Evolutionary conservation across 2,797 vertebrate species (phyloP).

Genomic region (Microctenopoma stevenorrisi): DNA sequence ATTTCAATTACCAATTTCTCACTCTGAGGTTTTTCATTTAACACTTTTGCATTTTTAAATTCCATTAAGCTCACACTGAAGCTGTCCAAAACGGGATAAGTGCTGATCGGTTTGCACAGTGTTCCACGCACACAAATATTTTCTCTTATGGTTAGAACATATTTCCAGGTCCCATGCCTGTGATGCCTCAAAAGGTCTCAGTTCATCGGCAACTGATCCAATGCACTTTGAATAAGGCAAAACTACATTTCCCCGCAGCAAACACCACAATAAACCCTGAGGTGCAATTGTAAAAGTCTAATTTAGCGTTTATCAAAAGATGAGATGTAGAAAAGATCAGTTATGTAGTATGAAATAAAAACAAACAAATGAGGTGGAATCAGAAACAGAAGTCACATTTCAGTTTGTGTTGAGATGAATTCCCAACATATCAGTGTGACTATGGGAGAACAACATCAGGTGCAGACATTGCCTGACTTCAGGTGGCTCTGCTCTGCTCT

Average conservation of each 20-base stretch:
- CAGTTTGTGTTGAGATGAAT: not conserved
- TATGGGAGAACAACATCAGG: not conserved
- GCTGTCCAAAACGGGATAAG: not conserved
- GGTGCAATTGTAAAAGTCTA: slow-evolving; percentile 22
- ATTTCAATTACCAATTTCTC: slow-evolving; percentile 8
- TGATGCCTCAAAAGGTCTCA: slow-evolving; percentile 48
- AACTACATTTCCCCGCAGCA: slow-evolving; percentile 32
- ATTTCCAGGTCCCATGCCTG: not conserved
- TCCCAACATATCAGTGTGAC: not conserved
- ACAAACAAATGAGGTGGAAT: slow-evolving; percentile 13
- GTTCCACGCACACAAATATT: slow-evolving; percentile 9
- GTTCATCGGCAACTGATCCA: slow-evolving; percentile 36
- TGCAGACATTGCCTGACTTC: slow-evolving; percentile 9
- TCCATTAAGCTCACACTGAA: not conserved
- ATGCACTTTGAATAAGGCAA: slow-evolving; percentile 7
- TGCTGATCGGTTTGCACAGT: not conserved
- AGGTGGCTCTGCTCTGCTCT: slow-evolving; percentile 17
- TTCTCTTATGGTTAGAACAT: slow-evolving; percentile 1
- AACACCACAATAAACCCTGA: slow-evolving; percentile 31
- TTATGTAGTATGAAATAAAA: slow-evolving; percentile 14
- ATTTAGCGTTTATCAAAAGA: slow-evolving; percentile 30
- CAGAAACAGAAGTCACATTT: slow-evolving; percentile 12
- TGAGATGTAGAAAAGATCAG: not conserved
- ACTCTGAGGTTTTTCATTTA: not conserved
- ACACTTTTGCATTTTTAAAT: slow-evolving; percentile 13